Percentiles rank a stretch among this genome's conserved stretches.
Evolutionary conservation across 2,113 vertebrate species (phyloP).

Genomic region (Cyanoramphus novaezelandiae): DNA sequence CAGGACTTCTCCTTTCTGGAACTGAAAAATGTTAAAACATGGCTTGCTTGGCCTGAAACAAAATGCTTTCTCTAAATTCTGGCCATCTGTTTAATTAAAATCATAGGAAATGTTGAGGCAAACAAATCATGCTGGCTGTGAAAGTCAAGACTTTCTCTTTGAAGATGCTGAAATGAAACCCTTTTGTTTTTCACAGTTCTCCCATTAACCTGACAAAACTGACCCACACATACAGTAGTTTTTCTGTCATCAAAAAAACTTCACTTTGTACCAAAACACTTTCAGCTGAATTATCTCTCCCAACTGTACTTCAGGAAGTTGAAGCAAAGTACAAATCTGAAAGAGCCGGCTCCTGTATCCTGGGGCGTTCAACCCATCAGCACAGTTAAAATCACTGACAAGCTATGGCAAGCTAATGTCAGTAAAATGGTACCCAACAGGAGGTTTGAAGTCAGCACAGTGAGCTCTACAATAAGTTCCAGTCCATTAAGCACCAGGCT

Average conservation of each 20-base stretch:
- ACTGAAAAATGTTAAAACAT: background rate
- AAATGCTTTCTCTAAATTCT: background rate
- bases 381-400: slow-evolving; percentile 14
- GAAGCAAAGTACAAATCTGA: background rate
- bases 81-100: background rate
- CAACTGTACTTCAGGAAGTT: background rate
- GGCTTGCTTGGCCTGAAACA: background rate
- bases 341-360: background rate
- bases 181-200: background rate
- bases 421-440: slow-evolving; percentile 54
- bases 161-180: background rate
- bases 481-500: slow-evolving; percentile 25
- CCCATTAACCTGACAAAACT: background rate
- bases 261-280: background rate
- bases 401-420: slow-evolving; percentile 24
- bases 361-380: background rate
- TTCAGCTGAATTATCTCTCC: background rate
- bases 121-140: background rate
- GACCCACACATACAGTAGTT: background rate
- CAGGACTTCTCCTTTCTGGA: background rate
- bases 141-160: background rate
- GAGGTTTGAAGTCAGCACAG: slow-evolving; percentile 4
- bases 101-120: background rate
- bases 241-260: background rate
- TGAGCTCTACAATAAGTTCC: slow-evolving; percentile 45